Evolutionary conservation across 2,888 invertebrate genomes (phyloP), one percentile per base, ranked within the genome.

Genomic region (Drosophila lutescens): DNA sequence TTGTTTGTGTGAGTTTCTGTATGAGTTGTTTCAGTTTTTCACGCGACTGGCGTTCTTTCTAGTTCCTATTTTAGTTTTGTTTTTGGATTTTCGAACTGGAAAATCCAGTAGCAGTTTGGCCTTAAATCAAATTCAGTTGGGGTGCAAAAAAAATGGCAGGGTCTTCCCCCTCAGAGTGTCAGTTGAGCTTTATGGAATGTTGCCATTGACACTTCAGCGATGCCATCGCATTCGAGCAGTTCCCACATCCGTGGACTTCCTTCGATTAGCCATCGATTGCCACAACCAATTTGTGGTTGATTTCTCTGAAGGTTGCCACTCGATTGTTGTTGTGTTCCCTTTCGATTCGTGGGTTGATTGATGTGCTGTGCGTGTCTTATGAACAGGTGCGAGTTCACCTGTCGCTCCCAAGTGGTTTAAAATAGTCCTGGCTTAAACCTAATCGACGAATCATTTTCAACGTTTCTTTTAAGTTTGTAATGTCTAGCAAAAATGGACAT

Each of bases 181-280:
- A 70, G 53, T 78, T 65, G 44, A 67, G 75, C 53, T 68, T 75
- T 58, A 53, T 83, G 86, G 77, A 81, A 70, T 60, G 85, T 81
- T 70, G 67, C 78, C 67, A 79, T 79, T 87, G 81, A 87, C 88
- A 87, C 83, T 71, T 82, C 80, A 75, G 41, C 69, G 46, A 40
- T 44, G 53, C 41, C 61, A 57, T 41, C 43, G 30, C 44, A 38
- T 17, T 23, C 12, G 47, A 46, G 32, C 34, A 32, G 17, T 26
- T 30, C 9, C 47, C 36, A 53, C 30, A 67, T 41, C 15, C n/a
- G 46, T 40, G 50, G 34, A 23, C 71, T 49, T 49, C 40, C 47
- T 38, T 65, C 83, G 80, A 88, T 86, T 86, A 82, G 83, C 78
- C 76, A 87, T 86, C 86, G 88, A 86, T 83, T 88, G 78, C 72